Conservation (phyloP, 2,888 invertebrate genomes). For the Torymus auratus region DNA sequence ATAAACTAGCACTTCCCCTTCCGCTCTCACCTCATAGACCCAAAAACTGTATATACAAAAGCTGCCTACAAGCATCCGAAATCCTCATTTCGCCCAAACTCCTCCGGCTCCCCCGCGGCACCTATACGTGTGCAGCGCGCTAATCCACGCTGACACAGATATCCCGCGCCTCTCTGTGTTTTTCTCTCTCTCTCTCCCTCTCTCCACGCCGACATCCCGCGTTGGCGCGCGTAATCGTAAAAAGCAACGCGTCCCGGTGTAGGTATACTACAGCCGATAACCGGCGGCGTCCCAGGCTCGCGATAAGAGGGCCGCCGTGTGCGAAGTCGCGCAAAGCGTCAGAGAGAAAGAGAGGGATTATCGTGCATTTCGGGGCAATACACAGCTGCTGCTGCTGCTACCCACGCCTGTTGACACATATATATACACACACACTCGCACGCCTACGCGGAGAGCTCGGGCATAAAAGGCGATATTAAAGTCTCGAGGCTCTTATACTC, state of each 20-base stretch:
- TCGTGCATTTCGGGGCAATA: conserved; percentile 23
- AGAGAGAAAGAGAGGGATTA: too few species aligned
- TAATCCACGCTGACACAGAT: conserved; percentile 36
- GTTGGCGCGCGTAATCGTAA: conserved; percentile 34
- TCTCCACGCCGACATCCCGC: too few species aligned
- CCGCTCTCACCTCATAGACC: too few species aligned
- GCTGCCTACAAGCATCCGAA: too few species aligned
- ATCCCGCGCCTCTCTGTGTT: neutral
- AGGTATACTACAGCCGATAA: neutral
- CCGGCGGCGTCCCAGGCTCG: neutral
- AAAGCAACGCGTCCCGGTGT: conserved; percentile 19
- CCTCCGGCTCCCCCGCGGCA: too few species aligned
- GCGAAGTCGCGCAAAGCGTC: neutral
- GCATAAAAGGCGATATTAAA: conserved; percentile 55
- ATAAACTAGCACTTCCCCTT: too few species aligned
- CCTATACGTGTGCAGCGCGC: neutral
- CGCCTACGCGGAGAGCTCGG: neutral
- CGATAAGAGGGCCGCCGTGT: conserved; percentile 22
- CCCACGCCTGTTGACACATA: conserved; percentile 30
- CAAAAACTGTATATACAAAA: too few species aligned
- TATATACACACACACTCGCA: neutral
- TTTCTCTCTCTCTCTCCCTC: neutral
- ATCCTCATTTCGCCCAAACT: too few species aligned
- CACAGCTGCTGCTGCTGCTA: neutral
- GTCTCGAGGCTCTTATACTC: conserved; percentile 12